A percentile compares a stretch with the other conserved stretches of the same genome.
Conservation (phyloP, 2,113 vertebrate genomes). For the Python bivittatus region DNA sequence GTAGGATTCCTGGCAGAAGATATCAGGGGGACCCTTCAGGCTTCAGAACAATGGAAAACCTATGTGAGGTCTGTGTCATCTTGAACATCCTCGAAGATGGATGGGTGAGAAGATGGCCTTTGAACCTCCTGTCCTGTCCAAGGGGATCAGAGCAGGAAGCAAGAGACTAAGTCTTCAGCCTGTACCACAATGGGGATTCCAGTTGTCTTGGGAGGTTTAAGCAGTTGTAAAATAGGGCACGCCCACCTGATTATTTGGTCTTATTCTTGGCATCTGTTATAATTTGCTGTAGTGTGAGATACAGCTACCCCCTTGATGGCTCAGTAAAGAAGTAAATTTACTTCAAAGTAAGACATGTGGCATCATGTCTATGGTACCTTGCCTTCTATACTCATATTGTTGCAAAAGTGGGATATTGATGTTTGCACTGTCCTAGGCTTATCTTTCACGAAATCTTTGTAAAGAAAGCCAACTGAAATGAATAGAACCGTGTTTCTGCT, state of each 20-base stretch:
- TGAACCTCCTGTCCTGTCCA: not conserved
- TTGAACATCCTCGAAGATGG: not conserved
- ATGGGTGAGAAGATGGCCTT: slow-evolving; percentile 15
- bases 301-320: not conserved
- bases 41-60: not conserved
- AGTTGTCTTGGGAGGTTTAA: not conserved
- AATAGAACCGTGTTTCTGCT: not conserved
- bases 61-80: not conserved
- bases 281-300: not conserved
- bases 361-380: not conserved
- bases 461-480: not conserved
- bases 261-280: slow-evolving; percentile 7
- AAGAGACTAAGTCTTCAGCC: not conserved
- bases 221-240: not conserved
- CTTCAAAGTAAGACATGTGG: not conserved
- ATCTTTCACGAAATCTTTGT: not conserved
- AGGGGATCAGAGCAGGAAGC: slow-evolving; percentile 8
- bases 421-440: not conserved
- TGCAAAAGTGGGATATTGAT: not conserved
- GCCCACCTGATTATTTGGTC: not conserved
- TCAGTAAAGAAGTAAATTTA: not conserved
- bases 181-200: not conserved
- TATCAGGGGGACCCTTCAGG: not conserved
- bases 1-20: not conserved
- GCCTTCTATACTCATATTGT: not conserved